Evolutionary conservation across 2,888 invertebrate species (phyloP), one percentile per base, ranked within the genome.

Genomic region (Campoplex nolae): DNA sequence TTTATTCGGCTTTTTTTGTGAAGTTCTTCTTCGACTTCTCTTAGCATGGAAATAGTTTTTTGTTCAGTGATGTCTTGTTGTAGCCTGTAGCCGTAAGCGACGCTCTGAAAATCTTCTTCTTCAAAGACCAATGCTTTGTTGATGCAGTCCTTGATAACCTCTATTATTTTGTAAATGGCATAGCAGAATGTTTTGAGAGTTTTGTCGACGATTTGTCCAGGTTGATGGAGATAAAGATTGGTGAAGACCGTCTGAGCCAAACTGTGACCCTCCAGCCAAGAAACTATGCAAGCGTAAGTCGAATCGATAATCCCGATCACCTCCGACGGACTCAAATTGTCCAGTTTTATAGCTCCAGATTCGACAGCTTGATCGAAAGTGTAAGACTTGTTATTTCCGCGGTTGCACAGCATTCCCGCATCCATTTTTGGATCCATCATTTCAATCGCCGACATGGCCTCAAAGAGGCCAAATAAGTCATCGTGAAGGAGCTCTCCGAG

Each of bases 361-460:
- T 97, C 96, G 48, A 98, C 96, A 77, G 98, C 98, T 93, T 98
- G 97, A 89, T 97, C 97, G 93, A 99, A 98, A 84, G 97, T 98
- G 67, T 98, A 96, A 8, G 98, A 97, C 92, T 97, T 97, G 83
- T 97, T 97, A 92, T 96, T 97, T 18, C 97, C 97, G 89, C 98
- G 96, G 93, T 99, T 99, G 93, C 98, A 99, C 88, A 98, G 95
- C 98, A 99, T 99, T 8, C 99, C 99, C 1, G 99, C 99, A 95
- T 99, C 99, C 99, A 99, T 99, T 96, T 99, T 99, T 0, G 99
- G 99, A 94, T 99, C 99, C 99, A 99, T 99, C 98, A 99, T 99
- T 95, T 99, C 99, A 91, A 99, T 99, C 0, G 99, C 99, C 0
- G 99, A 99, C 99, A 99, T 99, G 0, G 99, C 99, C 94, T 99